Evolutionary conservation across 2,797 vertebrate genomes (phyloP).

Genomic region (Dallia pectoralis): DNA sequence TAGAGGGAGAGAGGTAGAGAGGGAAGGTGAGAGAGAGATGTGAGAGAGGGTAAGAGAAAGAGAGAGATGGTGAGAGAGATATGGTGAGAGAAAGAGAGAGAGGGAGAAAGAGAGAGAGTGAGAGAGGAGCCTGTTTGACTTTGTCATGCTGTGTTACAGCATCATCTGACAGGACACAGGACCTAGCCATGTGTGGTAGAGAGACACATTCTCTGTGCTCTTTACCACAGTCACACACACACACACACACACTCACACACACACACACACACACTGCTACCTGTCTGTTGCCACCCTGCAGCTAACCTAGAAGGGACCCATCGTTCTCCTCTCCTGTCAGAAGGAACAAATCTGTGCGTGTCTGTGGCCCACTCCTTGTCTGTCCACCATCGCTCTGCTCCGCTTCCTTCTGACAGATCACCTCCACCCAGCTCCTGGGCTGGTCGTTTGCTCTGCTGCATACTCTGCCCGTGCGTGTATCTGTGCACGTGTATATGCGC

Average conservation of each 20-base stretch:
- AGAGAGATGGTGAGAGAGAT: not conserved
- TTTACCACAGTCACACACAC: not conserved
- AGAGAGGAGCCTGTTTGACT: not conserved
- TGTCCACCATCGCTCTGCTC: constrained; percentile 45
- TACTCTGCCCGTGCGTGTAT: constrained; percentile 9
- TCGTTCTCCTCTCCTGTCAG: constrained; percentile 63
- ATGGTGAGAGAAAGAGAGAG: not conserved
- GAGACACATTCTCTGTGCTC: constrained; percentile 17
- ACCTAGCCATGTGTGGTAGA: constrained; percentile 23
- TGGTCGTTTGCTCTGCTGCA: constrained; percentile 31
- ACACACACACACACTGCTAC: constrained; percentile 28
- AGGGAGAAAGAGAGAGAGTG: not conserved
- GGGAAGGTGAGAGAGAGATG: not conserved
- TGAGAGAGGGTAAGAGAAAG: not conserved
- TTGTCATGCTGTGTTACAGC: constrained; percentile 16
- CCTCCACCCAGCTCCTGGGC: constrained; percentile 55
- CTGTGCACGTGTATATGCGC: constrained; percentile 29
- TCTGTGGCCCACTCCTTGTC: constrained; percentile 18
- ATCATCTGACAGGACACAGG: constrained; percentile 17
- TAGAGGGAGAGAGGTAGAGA: not conserved
- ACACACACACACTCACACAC: constrained; percentile 15
- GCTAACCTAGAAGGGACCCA: constrained; percentile 43
- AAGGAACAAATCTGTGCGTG: not conserved
- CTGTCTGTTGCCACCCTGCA: constrained; percentile 43
- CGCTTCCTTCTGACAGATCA: constrained; percentile 67